These are phyloP conservation scores for Pomatorhinus ruficollis DNA, from an alignment of 2,113 vertebrate genomes.

Conservation along the genomic window DNA sequence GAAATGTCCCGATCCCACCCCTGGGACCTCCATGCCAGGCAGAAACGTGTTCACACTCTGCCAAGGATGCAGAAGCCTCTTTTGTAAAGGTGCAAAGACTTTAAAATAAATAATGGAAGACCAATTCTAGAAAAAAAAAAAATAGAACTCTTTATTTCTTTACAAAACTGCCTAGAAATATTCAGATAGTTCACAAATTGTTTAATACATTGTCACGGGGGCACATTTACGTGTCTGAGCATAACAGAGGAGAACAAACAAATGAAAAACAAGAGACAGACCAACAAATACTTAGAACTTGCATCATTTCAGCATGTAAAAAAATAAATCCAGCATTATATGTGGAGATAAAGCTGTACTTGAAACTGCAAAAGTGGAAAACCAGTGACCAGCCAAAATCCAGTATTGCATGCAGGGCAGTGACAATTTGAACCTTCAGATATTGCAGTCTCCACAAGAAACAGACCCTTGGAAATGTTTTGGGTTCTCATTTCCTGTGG, in stretches of 20 bases:
- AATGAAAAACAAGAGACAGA: neutral
- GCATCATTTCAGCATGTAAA: neutral
- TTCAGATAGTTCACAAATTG: neutral
- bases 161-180: slow-evolving; percentile 8
- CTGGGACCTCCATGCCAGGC: neutral
- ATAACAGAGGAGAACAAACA: neutral
- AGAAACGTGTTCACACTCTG: rapidly evolving
- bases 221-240: neutral
- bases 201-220: neutral
- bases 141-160: slow-evolving; percentile 16
- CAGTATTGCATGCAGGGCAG: neutral
- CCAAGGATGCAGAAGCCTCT: neutral
- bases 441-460: neutral
- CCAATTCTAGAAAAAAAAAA: neutral
- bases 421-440: neutral
- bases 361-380: neutral
- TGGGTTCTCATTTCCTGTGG: neutral
- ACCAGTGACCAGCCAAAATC: neutral
- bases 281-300: neutral
- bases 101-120: neutral
- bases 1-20: neutral
- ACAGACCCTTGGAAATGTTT: rapidly evolving
- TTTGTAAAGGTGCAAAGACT: neutral
- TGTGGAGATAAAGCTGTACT: neutral
- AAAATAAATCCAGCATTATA: neutral